Base-by-base conservation (phyloP, 2,888 invertebrate genomes). In the Entomobrya proxima region DNA sequence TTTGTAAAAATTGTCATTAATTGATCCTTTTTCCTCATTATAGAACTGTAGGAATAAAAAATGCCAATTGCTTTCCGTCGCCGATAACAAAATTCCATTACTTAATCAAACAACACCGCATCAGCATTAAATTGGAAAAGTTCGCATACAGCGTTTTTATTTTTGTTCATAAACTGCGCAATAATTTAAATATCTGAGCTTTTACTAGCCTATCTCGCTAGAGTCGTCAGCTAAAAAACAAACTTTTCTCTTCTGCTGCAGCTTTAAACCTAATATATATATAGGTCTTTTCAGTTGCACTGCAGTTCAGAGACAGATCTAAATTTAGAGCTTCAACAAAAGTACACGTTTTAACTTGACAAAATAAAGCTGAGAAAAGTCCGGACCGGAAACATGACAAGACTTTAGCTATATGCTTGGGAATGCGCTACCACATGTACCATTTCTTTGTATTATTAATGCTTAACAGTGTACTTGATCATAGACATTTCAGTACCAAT, bases 321-420 rank as follows among this genome's bases (percentile, higher is more conserved):
- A 83, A 76, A 76, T 83, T 83, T 83, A 83, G 83, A 83, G 76
- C 52, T n/a, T 5, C 35, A 40, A 76, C 58, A 58, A 30, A n/a
- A 76, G 30, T 18, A 52, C 74, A 74, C 55, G 55, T 21, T n/a
- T 40, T 40, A 15, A 11, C 32, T 74, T 74, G 52, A 52, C 74
- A 50, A 50, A 52, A 72, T n/a, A n/a, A n/a, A n/a, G n/a, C n/a
- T n/a, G 18, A 7, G 27, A 5, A 27, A 69, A 44, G 47, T 67
- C n/a, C 21, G 30, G 76, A 55, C 37, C 27, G 40, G 74, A 24
- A 61, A 75, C 55, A 30, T 35, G 37, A 75, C 24, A 75, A 35
- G 75, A 18, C n/a, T n/a, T n/a, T n/a, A n/a, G n/a, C n/a, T n/a
- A n/a, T n/a, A n/a, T n/a, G n/a, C n/a, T n/a, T n/a, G n/a, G n/a